phyloP scores from a whole-genome alignment of 2,888 invertebrate species.

The Drosophila testacea region DNA sequence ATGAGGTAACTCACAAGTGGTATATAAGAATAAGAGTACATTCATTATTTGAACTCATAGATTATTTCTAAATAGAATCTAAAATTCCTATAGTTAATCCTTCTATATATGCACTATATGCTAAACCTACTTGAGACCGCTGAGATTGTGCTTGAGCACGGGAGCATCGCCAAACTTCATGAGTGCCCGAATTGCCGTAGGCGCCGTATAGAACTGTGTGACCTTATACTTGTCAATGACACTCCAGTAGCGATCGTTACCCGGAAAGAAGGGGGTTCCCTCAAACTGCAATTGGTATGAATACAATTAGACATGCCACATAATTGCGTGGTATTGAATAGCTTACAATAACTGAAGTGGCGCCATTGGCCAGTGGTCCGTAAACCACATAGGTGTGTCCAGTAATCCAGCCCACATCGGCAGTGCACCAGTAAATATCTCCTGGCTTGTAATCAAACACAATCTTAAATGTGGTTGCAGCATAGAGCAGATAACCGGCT shows the following conservation, averaged over 20 bases:
- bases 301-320: conserved; percentile 7
- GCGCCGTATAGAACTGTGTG: conserved; percentile 98
- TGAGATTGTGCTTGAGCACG: conserved; percentile 89
- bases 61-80: too few species aligned
- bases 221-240: conserved; percentile 97
- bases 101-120: too few species aligned
- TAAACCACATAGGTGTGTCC: conserved; percentile 97
- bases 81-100: too few species aligned
- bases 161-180: conserved; percentile 97
- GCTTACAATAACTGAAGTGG: conserved; percentile 96
- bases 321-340: not conserved
- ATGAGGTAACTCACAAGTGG: not conserved
- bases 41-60: too few species aligned
- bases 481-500: conserved; percentile 97
- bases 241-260: conserved; percentile 96
- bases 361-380: conserved; percentile 96
- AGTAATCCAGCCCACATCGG: conserved; percentile 98
- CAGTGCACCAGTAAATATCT: conserved; percentile 97
- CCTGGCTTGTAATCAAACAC: conserved; percentile 96
- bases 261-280: conserved; percentile 98
- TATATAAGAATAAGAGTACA: too few species aligned
- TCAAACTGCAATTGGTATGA: conserved; percentile 90
- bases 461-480: conserved; percentile 97
- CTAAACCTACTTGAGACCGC: conserved; percentile 80
- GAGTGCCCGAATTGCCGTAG: conserved; percentile 97